Evolutionary conservation across 2,797 vertebrate species (phyloP), one percentile per base, ranked within the genome.

Genomic region (Enteromius fasciolatus): DNA sequence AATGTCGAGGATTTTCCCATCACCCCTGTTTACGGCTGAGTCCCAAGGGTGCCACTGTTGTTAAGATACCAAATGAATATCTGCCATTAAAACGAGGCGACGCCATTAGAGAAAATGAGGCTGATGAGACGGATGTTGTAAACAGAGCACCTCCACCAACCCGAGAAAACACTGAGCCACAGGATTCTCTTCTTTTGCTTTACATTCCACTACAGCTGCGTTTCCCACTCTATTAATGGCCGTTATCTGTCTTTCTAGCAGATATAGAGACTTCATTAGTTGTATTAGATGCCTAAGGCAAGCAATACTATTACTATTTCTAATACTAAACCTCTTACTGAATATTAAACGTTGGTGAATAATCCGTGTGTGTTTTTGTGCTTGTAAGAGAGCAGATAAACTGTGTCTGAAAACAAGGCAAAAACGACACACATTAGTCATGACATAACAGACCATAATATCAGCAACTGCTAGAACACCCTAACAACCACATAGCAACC

Each of bases 61-160:
- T 64, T 78, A 72, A 64, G 80, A 82, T 4, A 31, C 70, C 61
- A 66, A 82, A 82, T 82, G 59, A 82, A 82, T 82, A 82, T 75
- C 80, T 28, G 44, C 59, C 59, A 68, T 73, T 66, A 79, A 83
- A 77, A 28, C 1, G 75, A 66, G 61, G 59, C 67, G 64, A 78
- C 39, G 41, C 74, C 79, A 66, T 84, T 87, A 84, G 78, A 83
- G 61, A 74, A 81, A 75, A 84, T 52, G 31, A 75, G 80, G 70
- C 68, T 68, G 83, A 81, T 66, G 82, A 84, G 33, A 61, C 68
- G n/a, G 67, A 81, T 73, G 66, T 69, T 69, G 66, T 73, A 85
- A 85, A 78, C 76, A 14, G 25, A 23, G 67, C 72, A 80, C 75
- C 33, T 70, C 76, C 41, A 46, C 39, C 48, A 48, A 78, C 70